Base-by-base conservation (phyloP, 2,113 vertebrate genomes). In the Cathartes aura region DNA sequence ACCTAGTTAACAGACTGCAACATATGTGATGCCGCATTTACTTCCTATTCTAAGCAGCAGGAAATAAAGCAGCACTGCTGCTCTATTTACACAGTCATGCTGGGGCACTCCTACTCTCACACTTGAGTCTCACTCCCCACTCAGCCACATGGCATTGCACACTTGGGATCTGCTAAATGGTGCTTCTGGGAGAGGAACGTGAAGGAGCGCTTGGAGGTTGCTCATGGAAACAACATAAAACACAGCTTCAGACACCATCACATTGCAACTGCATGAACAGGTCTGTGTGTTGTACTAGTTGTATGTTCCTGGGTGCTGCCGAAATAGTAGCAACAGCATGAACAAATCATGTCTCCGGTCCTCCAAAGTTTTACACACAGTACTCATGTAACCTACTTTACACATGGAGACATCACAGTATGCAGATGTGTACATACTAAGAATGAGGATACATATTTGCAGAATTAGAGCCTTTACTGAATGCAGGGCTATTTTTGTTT, bases 321-420 rank as follows among this genome's bases (percentile, higher is more conserved):
- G 87, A 48, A 89, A 89, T 5, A 27, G 72, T 4, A 76, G 50
- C 36, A 60, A 53, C 12, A 29, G 72, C 60, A 10, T 3, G 40
- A 71, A 29, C 26, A 21, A 38, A 36, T 30, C 36, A 3, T 1
- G 5, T 24, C 34, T 75, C 42, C 26, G 7, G 53, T 30, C 58
- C 34, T 60, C 66, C 5, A 0, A 18, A 47, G 48, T 52, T 36
- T 40, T n/a, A 58, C 47, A 17, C 8, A 0, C 0, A 0, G 9
- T 62, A 36, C 50, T 71, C 63, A 8, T 6, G 12, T 12, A 38
- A 56, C 29, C 21, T 19, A 8, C 58, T 67, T 36, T 27, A 52
- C 13, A 34, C 8, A 3, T 2, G 24, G 43, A 68, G 15, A 30
- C 42, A 32, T 22, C 9, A 5, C 30, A n/a, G 36, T 20, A 40